Evolutionary conservation across 37 sponge, comb jelly and placozoan species (phyloP).

Genomic region (Oscarella lobularis): DNA sequence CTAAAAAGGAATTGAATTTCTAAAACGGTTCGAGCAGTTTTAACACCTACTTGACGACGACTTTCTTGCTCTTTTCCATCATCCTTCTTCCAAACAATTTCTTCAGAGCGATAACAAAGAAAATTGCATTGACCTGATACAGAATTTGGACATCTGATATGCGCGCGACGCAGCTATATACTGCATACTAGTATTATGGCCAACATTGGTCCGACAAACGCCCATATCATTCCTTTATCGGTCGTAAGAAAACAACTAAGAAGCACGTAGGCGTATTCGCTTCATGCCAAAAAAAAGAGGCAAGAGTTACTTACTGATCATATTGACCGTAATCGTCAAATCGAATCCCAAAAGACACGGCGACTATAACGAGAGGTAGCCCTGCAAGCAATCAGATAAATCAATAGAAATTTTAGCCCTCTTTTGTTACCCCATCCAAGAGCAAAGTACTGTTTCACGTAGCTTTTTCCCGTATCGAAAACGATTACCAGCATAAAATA

Average conservation of each 20-base stretch:
- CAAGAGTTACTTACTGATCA: conserved; percentile 5
- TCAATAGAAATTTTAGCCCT: neutral
- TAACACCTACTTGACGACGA: too few relatives aligned
- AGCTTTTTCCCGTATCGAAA: conserved; percentile 6
- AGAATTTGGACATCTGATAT: too few relatives aligned
- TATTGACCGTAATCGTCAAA: neutral
- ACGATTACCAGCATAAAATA: conserved; percentile 14
- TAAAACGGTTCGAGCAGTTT: too few relatives aligned
- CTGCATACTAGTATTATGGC: conserved; percentile 7
- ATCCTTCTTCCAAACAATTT: too few relatives aligned
- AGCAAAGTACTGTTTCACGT: conserved; percentile 4
- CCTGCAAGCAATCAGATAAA: neutral
- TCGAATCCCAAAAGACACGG: neutral
- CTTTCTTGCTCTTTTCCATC: too few relatives aligned
- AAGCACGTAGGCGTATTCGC: neutral
- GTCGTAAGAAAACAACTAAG: neutral
- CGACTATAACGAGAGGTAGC: neutral
- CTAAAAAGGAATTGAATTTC: neutral
- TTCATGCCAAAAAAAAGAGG: neutral
- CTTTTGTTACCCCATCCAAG: conserved; percentile 29
- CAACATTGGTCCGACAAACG: conserved; percentile 6
- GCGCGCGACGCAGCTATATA: too few relatives aligned
- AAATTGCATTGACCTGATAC: conserved; percentile 23
- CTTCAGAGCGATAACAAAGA: conserved; percentile 13
- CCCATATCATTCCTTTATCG: neutral